Percentiles rank a stretch among this genome's conserved stretches.
Evolutionary conservation across 2,797 vertebrate species (phyloP).

Genomic region (Takifugu rubripes): DNA sequence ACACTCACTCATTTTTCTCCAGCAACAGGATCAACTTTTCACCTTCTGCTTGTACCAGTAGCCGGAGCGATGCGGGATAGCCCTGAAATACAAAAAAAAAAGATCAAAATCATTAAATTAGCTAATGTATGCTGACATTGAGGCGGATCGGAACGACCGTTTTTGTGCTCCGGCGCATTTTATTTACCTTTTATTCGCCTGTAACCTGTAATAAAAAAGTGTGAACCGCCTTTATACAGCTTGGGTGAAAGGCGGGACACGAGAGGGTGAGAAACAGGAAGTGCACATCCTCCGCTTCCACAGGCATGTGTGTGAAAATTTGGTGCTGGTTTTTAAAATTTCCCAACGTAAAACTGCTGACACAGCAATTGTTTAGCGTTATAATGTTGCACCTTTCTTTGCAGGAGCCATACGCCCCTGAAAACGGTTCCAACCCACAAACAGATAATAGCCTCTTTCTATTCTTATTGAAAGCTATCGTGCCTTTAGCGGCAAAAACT

Average conservation of each 20-base stretch:
- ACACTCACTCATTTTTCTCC: conserved; percentile 92
- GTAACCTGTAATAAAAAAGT: background rate
- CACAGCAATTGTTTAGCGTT: background rate
- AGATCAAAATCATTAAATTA: conserved; percentile 27
- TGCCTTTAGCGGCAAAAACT: conserved; percentile 1
- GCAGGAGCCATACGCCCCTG: too few species aligned
- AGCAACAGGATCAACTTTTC: conserved; percentile 81
- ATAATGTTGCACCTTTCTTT: background rate
- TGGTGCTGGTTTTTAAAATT: background rate
- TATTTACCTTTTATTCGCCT: too few species aligned
- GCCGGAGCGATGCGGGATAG: conserved; percentile 80
- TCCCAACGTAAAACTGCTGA: background rate
- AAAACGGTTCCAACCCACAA: too few species aligned
- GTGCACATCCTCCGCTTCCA: conserved; percentile 38
- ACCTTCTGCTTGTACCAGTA: conserved; percentile 78
- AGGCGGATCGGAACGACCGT: background rate
- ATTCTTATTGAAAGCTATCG: background rate
- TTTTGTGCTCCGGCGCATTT: too few species aligned
- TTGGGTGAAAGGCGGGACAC: conserved; percentile 49
- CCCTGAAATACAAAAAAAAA: conserved; percentile 73
- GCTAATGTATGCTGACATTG: background rate
- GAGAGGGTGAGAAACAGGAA: conserved; percentile 47
- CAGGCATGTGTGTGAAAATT: background rate
- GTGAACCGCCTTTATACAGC: conserved; percentile 13
- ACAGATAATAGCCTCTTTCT: too few species aligned